These are phyloP conservation scores for Pipa parva DNA, from an alignment of 2,113 vertebrate species.

Conservation along the genomic window DNA sequence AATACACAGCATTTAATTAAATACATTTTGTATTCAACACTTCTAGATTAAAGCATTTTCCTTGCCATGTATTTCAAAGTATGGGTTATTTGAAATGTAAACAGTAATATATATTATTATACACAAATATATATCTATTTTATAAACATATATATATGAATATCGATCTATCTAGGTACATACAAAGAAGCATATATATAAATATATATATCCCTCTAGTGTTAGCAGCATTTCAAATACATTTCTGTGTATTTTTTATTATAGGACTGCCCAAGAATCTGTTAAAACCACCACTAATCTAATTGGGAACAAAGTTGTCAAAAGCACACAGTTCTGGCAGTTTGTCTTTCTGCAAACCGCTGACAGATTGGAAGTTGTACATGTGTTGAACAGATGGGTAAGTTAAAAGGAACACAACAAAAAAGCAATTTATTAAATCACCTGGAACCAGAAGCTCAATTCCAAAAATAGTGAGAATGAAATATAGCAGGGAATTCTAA, in stretches of 20 bases:
- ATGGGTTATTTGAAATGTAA: no score
- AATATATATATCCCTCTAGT: no score
- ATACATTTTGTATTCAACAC: no score
- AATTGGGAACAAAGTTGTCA: slow-evolving; percentile 82
- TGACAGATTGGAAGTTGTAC: slow-evolving; percentile 80
- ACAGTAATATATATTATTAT: no score
- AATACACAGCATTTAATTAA: no score
- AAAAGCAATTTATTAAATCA: slow-evolving; percentile 84
- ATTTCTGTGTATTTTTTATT: slow-evolving; percentile 48
- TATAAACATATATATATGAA: no score
- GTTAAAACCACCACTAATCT: slow-evolving; percentile 82
- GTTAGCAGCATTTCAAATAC: no score
- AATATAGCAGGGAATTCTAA: slow-evolving; percentile 66
- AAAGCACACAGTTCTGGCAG: slow-evolving; percentile 74
- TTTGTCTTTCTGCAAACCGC: slow-evolving; percentile 81
- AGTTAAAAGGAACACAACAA: slow-evolving; percentile 78
- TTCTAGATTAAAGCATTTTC: no score
- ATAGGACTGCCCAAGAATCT: slow-evolving; percentile 74
- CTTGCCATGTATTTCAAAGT: no score
- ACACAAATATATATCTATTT: no score
- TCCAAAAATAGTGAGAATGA: slow-evolving; percentile 86
- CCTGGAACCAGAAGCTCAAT: slow-evolving; percentile 80
- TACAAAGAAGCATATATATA: no score
- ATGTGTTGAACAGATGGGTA: slow-evolving; percentile 83
- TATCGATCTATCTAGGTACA: no score